A percentile compares a stretch with the other conserved stretches of the same genome.
Evolutionary conservation across 2,113 vertebrate genomes (phyloP).

Genomic region (Hystrix cristata): DNA sequence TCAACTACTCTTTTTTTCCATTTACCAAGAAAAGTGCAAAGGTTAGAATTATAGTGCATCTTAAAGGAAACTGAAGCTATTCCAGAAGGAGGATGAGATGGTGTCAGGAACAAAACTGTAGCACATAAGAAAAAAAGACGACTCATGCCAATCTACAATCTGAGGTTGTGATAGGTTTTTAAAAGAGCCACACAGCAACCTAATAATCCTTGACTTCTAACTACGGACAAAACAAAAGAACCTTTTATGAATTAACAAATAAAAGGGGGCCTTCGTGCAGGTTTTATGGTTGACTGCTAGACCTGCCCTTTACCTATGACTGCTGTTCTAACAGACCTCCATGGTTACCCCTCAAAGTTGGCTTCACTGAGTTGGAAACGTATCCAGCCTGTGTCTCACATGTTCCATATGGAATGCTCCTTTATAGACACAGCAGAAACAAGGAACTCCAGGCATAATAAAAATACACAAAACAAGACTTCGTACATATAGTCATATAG

Average conservation of each 20-base stretch:
- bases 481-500: background rate
- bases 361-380: background rate
- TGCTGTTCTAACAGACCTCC: background rate
- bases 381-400: background rate
- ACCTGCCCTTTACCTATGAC: background rate
- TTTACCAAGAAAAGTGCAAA: slow-evolving; percentile 23
- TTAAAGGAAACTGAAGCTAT: slow-evolving; percentile 28
- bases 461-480: slow-evolving; percentile 33
- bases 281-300: background rate
- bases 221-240: slow-evolving; percentile 32
- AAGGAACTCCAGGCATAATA: background rate
- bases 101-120: background rate
- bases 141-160: background rate
- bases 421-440: background rate
- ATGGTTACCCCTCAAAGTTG: background rate
- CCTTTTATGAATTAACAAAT: background rate
- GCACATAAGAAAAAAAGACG: background rate
- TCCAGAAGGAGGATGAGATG: background rate
- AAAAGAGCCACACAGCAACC: background rate
- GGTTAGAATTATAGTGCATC: background rate
- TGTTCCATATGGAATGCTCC: background rate
- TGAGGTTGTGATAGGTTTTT: background rate
- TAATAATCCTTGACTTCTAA: background rate
- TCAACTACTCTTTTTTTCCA: background rate
- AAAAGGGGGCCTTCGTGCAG: background rate